These are phyloP conservation scores for Eremobia ochroleuca DNA, from an alignment of 2,888 invertebrate genomes.

Conservation along the genomic window DNA sequence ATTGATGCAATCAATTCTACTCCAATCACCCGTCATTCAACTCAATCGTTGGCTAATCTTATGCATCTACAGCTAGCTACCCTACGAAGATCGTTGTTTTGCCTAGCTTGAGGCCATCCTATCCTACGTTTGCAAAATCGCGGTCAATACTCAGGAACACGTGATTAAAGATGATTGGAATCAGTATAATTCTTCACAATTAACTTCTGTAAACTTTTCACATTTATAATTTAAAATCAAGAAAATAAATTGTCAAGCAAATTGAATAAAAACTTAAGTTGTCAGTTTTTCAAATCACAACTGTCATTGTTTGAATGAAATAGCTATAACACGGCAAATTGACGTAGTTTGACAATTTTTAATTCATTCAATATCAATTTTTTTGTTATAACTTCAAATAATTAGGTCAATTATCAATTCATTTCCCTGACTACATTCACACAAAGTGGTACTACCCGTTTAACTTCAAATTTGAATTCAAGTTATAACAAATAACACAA, in stretches of 20 bases:
- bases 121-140: background rate
- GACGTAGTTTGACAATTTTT: background rate
- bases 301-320: background rate
- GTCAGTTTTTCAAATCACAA: background rate
- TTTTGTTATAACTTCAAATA: background rate
- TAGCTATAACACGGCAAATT: background rate
- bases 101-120: background rate
- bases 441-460: background rate
- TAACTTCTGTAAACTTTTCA: too few relatives aligned
- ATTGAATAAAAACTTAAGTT: background rate
- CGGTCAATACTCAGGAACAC: background rate
- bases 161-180: background rate
- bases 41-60: background rate
- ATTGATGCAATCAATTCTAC: too few relatives aligned
- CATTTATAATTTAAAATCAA: too few relatives aligned
- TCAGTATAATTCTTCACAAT: background rate
- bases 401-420: background rate
- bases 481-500: conserved; percentile 11
- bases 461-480: background rate
- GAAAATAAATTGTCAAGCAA: background rate
- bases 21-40: background rate
- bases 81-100: background rate
- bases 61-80: too few relatives aligned
- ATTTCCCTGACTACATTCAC: background rate
- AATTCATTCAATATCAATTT: background rate